A percentile compares a stretch with the other conserved stretches of the same genome.
Conservation (phyloP, 2,888 invertebrate genomes). For the Amphimallon solstitiale region DNA sequence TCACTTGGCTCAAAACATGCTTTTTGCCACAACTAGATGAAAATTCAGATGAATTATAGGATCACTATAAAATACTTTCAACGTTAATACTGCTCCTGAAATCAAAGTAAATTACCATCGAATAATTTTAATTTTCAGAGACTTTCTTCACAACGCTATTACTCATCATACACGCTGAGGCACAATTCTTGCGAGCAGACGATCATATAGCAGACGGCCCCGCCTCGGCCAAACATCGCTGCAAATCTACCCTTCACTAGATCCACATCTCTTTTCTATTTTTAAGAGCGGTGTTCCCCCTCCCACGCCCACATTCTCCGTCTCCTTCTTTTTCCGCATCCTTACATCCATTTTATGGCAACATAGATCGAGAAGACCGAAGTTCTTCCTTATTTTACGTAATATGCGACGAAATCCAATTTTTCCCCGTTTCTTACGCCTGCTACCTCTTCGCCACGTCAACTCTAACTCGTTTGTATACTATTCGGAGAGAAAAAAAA, state of each 20-base stretch:
- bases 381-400: constrained; percentile 19
- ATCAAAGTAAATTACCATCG: constrained; percentile 12
- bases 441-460: constrained; percentile 7
- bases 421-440: constrained; percentile 25
- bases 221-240: constrained; percentile 59
- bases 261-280: constrained; percentile 63
- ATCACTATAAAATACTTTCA: too few relatives aligned
- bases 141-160: constrained; percentile 82
- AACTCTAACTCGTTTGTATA: constrained; percentile 22
- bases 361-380: constrained; percentile 15
- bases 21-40: too few relatives aligned
- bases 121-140: constrained; percentile 65
- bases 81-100: too few relatives aligned
- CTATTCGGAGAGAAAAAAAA: constrained; percentile 22
- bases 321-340: constrained; percentile 4
- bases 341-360: constrained; percentile 18
- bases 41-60: too few relatives aligned
- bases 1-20: too few relatives aligned
- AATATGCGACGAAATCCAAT: constrained; percentile 33
- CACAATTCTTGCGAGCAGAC: constrained; percentile 88
- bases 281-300: constrained; percentile 50
- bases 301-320: constrained; percentile 14
- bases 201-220: constrained; percentile 76
- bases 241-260: constrained; percentile 61
- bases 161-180: constrained; percentile 82